Evolutionary conservation across 2,113 vertebrate genomes (phyloP).

Genomic region (Oplegnathus fasciatus): DNA sequence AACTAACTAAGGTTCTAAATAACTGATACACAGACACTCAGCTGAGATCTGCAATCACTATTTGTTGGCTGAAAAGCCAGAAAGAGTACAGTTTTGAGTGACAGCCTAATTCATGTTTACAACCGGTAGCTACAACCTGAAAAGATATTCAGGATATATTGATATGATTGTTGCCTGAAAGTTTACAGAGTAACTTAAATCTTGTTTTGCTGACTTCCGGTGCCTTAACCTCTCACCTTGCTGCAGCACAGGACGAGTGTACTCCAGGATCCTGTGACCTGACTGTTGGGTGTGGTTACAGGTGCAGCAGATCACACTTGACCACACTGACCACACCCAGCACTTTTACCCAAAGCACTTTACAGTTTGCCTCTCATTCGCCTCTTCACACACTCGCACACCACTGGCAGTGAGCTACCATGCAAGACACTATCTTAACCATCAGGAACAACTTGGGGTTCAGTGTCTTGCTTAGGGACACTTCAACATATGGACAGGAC

Average conservation of each 20-base stretch:
- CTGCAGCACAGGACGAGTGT: too few species aligned
- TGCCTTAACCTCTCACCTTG: neutral
- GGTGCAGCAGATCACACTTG: too few species aligned
- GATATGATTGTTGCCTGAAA: neutral
- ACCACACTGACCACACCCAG: neutral
- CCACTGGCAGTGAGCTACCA: neutral
- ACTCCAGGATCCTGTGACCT: too few species aligned
- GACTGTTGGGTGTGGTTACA: neutral
- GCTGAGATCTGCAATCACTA: neutral
- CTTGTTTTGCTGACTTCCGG: neutral
- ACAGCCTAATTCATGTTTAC: neutral
- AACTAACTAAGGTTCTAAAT: neutral
- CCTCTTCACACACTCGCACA: neutral
- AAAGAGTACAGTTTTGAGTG: neutral
- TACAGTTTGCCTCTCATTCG: neutral
- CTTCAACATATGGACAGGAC: neutral
- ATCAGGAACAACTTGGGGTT: neutral
- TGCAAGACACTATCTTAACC: neutral
- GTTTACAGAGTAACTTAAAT: neutral
- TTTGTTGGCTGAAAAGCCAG: neutral
- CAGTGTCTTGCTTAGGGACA: neutral
- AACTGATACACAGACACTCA: neutral
- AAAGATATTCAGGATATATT: neutral
- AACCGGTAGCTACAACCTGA: neutral
- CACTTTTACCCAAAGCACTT: neutral